Evolutionary conservation across 2,113 vertebrate species (phyloP), one percentile per base, ranked within the genome.

Genomic region (Lonchura striata): DNA sequence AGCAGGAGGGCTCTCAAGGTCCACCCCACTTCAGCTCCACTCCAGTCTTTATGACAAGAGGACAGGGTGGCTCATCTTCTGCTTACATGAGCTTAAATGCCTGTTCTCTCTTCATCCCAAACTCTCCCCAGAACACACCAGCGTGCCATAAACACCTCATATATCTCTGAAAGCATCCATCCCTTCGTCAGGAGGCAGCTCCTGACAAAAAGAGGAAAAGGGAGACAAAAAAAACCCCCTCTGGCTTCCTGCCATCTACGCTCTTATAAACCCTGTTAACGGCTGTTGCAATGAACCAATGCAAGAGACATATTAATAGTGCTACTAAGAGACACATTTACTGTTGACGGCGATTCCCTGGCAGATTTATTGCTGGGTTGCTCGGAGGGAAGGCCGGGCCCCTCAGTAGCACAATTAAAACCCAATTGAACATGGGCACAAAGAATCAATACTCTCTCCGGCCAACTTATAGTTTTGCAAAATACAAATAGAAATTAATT

Each of bases 401-500:
- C 88, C 22, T 69, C 95, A 81, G 95, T 64, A 94, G 96, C 95
- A 92, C 97, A 96, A 97, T 98, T 98, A 98, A 98, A 98, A 98
- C 96, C 97, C 96, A 76, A 98, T 95, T 97, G 97, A 97, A 97
- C n/a, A 91, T 9, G 4, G 94, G 92, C 86, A 98, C 95, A 93
- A 97, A 96, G 94, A 97, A 97, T 98, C 98, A 95, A 98, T 97
- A 98, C 94, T 91, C 95, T 84, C 96, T 94, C 97, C 11, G 46
- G 95, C 95, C 97, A 97, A 97, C 97, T 97, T 95, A 94, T 85
- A 79, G 66, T 95, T 96, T 96, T 96, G 87, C 96, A 97, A 97
- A 97, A 98, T 63, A 97, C 96, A 97, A 97, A 97, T 94, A 98
- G 97, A 98, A 98, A 98, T 97, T 97, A 98, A 98, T 95, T 96